Conservation (phyloP, 2,113 vertebrate genomes). For the Hippolais icterina region DNA sequence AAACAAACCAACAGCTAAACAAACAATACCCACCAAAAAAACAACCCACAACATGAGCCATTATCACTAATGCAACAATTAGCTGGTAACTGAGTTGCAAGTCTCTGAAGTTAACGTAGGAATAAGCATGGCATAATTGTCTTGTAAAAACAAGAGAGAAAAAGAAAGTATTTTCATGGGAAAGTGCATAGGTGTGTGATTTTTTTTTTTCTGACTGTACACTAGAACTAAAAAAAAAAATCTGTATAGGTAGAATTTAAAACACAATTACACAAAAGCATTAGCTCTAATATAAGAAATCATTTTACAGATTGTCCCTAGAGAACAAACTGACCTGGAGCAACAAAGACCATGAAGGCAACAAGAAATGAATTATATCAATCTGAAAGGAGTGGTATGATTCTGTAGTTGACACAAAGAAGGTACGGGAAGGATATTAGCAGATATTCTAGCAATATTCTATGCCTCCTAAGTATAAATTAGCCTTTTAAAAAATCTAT, state of each 20-base stretch:
- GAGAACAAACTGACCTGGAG: background rate
- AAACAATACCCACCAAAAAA: background rate
- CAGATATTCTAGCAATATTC: background rate
- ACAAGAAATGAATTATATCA: background rate
- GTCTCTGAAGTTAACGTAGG: background rate
- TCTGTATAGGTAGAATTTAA: background rate
- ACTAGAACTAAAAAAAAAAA: background rate
- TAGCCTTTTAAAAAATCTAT: background rate
- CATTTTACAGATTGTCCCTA: background rate
- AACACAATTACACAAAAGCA: background rate
- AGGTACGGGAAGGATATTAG: background rate
- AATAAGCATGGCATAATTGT: background rate
- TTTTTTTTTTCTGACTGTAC: background rate
- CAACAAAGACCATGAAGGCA: background rate
- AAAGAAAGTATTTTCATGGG: background rate
- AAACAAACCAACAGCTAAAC: background rate
- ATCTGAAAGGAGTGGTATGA: background rate
- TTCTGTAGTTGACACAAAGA: background rate
- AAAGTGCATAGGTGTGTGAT: background rate
- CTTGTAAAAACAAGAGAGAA: background rate
- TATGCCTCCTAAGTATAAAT: background rate
- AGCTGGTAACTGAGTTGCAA: background rate
- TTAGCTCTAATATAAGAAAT: background rate
- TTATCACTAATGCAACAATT: background rate
- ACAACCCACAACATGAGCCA: accelerated